Conservation (phyloP, 2,888 invertebrate species). For the Eucera pruinosa region DNA sequence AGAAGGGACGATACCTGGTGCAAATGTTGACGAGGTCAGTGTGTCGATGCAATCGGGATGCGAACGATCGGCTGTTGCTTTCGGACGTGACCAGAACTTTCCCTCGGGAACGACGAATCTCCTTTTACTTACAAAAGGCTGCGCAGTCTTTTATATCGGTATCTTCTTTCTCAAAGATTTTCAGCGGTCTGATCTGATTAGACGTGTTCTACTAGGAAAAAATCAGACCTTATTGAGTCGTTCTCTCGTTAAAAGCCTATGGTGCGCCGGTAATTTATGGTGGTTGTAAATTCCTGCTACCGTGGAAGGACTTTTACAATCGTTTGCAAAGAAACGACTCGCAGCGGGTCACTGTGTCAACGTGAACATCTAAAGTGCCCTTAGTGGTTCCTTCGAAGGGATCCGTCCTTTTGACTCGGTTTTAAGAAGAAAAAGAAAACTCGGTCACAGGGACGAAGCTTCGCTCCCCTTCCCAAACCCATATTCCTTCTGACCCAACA, state of each 20-base stretch:
- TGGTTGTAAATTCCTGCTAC: conserved; percentile 37
- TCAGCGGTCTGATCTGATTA: conserved; percentile 11
- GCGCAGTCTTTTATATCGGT: not conserved
- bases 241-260: conserved; percentile 30
- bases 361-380: conserved; percentile 7
- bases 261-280: conserved; percentile 39
- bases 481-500: not conserved
- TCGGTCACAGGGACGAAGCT: conserved; percentile 53
- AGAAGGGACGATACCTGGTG: conserved; percentile 29
- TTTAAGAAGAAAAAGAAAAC: conserved; percentile 34
- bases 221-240: conserved; percentile 32
- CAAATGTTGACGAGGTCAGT: conserved; percentile 57
- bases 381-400: conserved; percentile 14
- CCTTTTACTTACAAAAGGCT: not conserved
- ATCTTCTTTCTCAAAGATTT: not conserved
- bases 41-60: conserved; percentile 47
- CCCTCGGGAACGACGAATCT: not conserved
- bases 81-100: not conserved
- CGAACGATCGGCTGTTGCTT: not conserved
- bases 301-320: conserved; percentile 29
- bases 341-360: conserved; percentile 41
- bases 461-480: not conserved
- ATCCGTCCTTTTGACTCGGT: conserved; percentile 17
- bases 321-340: not conserved
- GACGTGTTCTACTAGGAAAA: not conserved